A percentile compares a stretch with the other conserved stretches of the same genome.
Conservation (phyloP, 2,797 vertebrate species). For the Momotus momota region DNA sequence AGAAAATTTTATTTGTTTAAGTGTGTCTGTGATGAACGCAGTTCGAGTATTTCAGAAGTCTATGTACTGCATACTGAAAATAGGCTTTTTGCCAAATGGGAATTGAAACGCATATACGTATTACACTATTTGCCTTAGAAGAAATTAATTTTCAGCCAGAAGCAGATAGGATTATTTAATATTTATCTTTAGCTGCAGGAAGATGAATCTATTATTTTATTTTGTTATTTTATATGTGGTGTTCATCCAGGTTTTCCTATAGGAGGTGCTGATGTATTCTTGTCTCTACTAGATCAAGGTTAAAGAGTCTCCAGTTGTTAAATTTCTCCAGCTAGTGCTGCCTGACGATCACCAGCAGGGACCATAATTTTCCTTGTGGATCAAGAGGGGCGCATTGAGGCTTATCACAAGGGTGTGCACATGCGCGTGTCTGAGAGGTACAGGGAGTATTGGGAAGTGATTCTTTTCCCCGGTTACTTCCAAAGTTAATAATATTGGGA, state of each 20-base stretch:
- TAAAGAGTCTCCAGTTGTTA: background rate
- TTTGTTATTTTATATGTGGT: constrained; percentile 69
- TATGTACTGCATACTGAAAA: constrained; percentile 71
- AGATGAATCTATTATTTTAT: constrained; percentile 84
- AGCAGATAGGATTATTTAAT: constrained; percentile 84
- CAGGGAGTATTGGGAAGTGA: background rate
- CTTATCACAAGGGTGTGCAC: fast-evolving
- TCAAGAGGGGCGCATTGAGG: background rate
- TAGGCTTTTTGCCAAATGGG: constrained; percentile 80
- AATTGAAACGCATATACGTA: constrained; percentile 79
- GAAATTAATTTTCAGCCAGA: constrained; percentile 84
- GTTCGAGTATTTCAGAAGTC: constrained; percentile 73
- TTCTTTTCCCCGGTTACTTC: background rate
- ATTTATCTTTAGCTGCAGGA: constrained; percentile 83
- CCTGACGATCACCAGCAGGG: background rate
- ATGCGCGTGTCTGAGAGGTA: fast-evolving
- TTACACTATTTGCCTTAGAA: constrained; percentile 83
- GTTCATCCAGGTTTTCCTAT: constrained; percentile 49
- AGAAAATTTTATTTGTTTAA: constrained; percentile 66
- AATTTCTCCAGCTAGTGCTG: background rate
- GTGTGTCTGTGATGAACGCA: constrained; percentile 68
- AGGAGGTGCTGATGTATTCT: constrained; percentile 61
- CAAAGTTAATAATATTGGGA: background rate
- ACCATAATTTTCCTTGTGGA: background rate
- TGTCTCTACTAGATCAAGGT: background rate